Evolutionary conservation across 1,140 invertebrate species (phyloP).

Genomic region (Sarcophaga peregrina): DNA sequence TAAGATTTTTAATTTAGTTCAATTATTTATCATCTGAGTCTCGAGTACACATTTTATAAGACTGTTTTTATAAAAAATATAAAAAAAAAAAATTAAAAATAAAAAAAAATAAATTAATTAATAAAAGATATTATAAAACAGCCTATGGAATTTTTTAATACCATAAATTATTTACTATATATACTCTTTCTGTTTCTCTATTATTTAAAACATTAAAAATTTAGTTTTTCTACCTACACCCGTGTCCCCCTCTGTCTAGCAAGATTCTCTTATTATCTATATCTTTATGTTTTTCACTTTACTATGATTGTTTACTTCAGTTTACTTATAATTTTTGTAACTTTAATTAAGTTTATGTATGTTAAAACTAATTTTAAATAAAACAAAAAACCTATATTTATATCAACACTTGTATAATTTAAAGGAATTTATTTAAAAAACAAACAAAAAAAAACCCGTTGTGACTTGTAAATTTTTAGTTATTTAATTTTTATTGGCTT

Average conservation of each 20-base stretch:
- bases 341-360: background rate
- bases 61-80: conserved; percentile 38
- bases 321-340: too few relatives aligned
- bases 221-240: background rate
- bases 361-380: conserved; percentile 17
- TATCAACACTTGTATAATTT: background rate
- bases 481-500: conserved; percentile 28
- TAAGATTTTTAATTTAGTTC: conserved; percentile 23
- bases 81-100: conserved; percentile 11
- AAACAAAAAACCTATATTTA: background rate
- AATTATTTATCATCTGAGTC: conserved; percentile 29
- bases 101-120: conserved; percentile 20
- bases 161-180: background rate
- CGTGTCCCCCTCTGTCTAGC: background rate
- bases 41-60: conserved; percentile 41
- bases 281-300: background rate
- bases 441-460: background rate
- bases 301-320: background rate
- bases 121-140: conserved; percentile 23
- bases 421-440: too few relatives aligned
- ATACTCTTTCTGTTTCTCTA: background rate
- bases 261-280: background rate
- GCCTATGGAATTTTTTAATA: background rate
- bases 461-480: conserved; percentile 30
- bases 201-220: background rate